phyloP scores from a whole-genome alignment of 1,140 invertebrate species.

The Nautilus pompilius region DNA sequence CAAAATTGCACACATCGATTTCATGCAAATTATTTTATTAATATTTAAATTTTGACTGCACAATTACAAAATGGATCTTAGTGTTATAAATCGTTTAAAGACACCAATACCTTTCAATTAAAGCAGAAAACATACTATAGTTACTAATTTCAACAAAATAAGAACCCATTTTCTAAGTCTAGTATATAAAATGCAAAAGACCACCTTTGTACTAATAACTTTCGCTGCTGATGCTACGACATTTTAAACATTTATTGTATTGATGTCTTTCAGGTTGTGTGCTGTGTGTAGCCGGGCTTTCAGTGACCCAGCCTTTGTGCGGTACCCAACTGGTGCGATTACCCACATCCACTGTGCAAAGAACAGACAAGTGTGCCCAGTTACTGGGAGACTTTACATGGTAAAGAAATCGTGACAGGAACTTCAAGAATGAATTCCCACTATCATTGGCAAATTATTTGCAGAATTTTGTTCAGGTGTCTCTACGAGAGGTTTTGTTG shows the following conservation, averaged over 20 bases:
- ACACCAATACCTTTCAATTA: not conserved
- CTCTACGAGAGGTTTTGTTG: no score
- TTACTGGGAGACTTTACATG: conserved; percentile 50
- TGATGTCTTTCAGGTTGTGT: conserved; percentile 53
- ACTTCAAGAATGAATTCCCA: no score
- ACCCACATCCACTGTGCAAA: conserved; percentile 57
- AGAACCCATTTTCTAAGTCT: not conserved
- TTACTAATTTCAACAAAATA: no score
- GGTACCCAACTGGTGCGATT: conserved; percentile 58
- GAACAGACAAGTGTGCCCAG: conserved; percentile 52
- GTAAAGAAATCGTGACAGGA: conserved; percentile 33
- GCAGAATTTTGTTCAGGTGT: no score
- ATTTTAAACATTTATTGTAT: conserved; percentile 7
- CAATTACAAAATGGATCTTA: no score
- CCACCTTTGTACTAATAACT: not conserved
- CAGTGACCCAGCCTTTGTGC: conserved; percentile 53
- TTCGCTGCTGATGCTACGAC: not conserved
- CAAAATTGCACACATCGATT: no score
- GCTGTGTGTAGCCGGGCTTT: conserved; percentile 57
- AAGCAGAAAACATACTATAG: not conserved
- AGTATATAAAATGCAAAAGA: not conserved
- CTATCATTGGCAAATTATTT: no score
- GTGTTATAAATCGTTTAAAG: not conserved
- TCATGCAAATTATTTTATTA: no score
- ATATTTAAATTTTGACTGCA: no score